Percentiles rank a stretch among this genome's conserved stretches.
Evolutionary conservation across 2,888 invertebrate species (phyloP).

Genomic region (Drosophila prolongata): DNA sequence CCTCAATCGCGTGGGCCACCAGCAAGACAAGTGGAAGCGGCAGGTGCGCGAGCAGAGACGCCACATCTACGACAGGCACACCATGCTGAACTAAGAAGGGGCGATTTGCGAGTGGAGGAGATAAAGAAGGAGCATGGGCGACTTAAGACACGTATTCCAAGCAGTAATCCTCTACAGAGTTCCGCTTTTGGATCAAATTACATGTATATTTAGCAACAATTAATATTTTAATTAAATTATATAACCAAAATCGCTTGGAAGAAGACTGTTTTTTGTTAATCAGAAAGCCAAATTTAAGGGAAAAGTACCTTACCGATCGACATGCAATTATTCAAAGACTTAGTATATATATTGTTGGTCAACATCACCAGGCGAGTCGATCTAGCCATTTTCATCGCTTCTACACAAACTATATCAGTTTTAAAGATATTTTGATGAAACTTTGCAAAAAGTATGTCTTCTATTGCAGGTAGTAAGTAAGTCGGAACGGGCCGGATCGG

Average conservation of each 20-base stretch:
- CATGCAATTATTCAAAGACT: too few relatives aligned
- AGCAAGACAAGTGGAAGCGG: constrained; percentile 98
- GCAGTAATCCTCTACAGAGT: constrained; percentile 36
- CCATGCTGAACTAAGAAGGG: constrained; percentile 95
- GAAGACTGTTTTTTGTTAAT: not conserved
- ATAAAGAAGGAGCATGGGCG: constrained; percentile 43
- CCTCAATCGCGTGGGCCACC: constrained; percentile 96
- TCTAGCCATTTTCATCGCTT: too few relatives aligned
- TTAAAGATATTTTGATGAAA: too few relatives aligned
- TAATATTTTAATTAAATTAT: constrained; percentile 38
- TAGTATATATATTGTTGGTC: too few relatives aligned
- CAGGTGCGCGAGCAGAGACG: constrained; percentile 93
- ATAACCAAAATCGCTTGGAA: constrained; percentile 17
- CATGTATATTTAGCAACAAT: constrained; percentile 51
- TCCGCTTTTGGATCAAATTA: constrained; percentile 58
- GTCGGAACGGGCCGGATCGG: too few relatives aligned
- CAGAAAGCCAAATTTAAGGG: too few relatives aligned
- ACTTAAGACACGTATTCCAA: constrained; percentile 68
- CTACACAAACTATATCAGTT: too few relatives aligned
- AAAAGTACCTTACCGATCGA: too few relatives aligned
- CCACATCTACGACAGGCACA: constrained; percentile 98
- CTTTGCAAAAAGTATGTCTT: too few relatives aligned
- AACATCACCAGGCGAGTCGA: too few relatives aligned
- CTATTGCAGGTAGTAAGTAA: too few relatives aligned
- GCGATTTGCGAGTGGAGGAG: not conserved